A percentile compares a stretch with the other conserved stretches of the same genome.
These are phyloP conservation scores for Pandemis heparana DNA, from an alignment of 2,888 invertebrate genomes.

Conservation along the genomic window DNA sequence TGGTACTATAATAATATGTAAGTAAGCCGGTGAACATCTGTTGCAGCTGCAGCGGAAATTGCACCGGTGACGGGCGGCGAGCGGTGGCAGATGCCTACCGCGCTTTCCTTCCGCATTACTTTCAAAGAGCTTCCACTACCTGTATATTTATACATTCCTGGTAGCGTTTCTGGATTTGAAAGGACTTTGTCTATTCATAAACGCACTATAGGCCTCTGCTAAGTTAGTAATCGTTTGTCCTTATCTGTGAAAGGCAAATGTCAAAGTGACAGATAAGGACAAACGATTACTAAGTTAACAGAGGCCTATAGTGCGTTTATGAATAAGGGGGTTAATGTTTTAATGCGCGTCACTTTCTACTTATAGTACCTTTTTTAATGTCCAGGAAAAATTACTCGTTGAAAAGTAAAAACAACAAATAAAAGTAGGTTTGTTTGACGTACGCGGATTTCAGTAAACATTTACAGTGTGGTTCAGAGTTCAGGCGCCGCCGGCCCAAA, in stretches of 20 bases:
- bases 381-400: neutral
- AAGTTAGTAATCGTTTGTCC: too few relatives aligned
- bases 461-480: neutral
- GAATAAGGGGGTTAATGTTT: too few relatives aligned
- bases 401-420: neutral
- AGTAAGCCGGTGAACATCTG: conserved; percentile 42
- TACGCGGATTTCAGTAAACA: neutral
- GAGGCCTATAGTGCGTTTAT: too few relatives aligned
- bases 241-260: too few relatives aligned
- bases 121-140: neutral
- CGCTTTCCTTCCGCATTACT: conserved; percentile 9
- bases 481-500: neutral
- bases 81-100: conserved; percentile 46
- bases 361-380: neutral
- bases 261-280: too few relatives aligned
- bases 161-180: neutral
- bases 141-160: conserved; percentile 4
- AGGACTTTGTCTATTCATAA: too few relatives aligned
- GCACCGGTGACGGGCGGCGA: conserved; percentile 40
- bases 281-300: too few relatives aligned
- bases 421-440: neutral
- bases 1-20: neutral
- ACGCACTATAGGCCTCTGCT: too few relatives aligned
- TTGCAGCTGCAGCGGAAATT: conserved; percentile 50
- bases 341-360: neutral